Evolutionary conservation across 2,113 vertebrate species (phyloP).

Genomic region (Meleagris gallopavo): DNA sequence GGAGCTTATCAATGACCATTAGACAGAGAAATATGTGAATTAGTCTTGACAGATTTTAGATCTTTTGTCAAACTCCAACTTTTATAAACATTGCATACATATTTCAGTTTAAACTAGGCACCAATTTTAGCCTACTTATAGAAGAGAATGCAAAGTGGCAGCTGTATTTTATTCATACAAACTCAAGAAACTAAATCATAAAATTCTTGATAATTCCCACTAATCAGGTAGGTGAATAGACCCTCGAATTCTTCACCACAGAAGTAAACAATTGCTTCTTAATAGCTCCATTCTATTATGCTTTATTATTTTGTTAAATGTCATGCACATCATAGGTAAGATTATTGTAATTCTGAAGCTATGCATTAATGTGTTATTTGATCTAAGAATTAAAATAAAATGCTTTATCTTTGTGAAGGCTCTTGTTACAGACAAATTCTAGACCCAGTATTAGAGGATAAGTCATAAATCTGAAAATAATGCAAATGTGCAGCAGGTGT

Average conservation of each 20-base stretch:
- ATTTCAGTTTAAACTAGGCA: not conserved
- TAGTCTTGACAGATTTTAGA: not conserved
- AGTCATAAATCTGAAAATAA: not conserved
- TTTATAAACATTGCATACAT: not conserved
- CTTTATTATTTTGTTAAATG: slow-evolving; percentile 40
- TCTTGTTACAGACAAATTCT: slow-evolving; percentile 2
- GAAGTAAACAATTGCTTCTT: not conserved
- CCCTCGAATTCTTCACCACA: not conserved
- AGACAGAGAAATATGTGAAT: not conserved
- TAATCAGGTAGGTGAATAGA: not conserved
- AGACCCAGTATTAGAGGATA: not conserved
- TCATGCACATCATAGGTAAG: not conserved
- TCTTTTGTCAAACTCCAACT: not conserved
- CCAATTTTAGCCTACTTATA: not conserved
- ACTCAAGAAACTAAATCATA: not conserved
- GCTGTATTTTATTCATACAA: not conserved
- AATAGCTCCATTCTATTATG: not conserved
- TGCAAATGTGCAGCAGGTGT: not conserved
- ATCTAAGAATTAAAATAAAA: slow-evolving; percentile 28
- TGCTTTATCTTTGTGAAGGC: not conserved
- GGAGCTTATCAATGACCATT: not conserved
- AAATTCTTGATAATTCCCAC: not conserved
- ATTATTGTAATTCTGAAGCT: slow-evolving; percentile 8
- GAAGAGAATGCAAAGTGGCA: not conserved
- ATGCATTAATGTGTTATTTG: not conserved